A percentile compares a stretch with the other conserved stretches of the same genome.
Evolutionary conservation across 2,113 vertebrate genomes (phyloP).

Genomic region (Marcusenius ussheri): DNA sequence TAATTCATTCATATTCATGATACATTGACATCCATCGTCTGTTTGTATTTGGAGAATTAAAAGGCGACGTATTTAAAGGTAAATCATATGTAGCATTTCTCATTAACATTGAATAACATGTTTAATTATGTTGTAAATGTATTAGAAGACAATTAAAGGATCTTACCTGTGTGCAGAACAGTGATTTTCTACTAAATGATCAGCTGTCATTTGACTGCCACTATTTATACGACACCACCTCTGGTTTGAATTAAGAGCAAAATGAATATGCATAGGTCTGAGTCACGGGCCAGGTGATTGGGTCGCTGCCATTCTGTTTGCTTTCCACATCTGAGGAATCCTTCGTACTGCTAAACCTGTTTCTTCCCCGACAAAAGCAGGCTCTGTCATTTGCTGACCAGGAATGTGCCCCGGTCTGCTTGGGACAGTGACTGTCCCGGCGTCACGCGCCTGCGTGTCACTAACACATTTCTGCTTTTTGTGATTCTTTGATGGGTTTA

Average conservation of each 20-base stretch:
- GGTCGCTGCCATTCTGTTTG: not conserved
- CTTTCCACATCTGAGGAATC: not conserved
- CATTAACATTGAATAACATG: not conserved
- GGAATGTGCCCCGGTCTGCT: not conserved
- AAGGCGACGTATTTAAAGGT: not conserved
- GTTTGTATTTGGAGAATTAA: not conserved
- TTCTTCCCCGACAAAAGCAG: not conserved
- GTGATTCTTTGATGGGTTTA: not conserved
- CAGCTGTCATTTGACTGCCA: not conserved
- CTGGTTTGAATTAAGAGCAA: not conserved
- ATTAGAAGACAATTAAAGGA: not conserved
- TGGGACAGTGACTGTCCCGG: not conserved
- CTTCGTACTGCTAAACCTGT: conserved; percentile 15
- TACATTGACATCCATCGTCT: not conserved
- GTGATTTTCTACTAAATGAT: not conserved
- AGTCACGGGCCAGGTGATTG: conserved; percentile 7
- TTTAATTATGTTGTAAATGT: not conserved
- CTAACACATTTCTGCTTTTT: not conserved
- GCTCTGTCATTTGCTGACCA: not conserved
- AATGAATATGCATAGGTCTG: conserved; percentile 15
- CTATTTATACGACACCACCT: not conserved
- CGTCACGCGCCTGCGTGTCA: not conserved
- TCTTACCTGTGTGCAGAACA: not conserved
- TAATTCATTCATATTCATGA: not conserved
- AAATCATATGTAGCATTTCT: not conserved